Conservation (phyloP, 2,888 invertebrate genomes). For the Notodonta dromedarius region DNA sequence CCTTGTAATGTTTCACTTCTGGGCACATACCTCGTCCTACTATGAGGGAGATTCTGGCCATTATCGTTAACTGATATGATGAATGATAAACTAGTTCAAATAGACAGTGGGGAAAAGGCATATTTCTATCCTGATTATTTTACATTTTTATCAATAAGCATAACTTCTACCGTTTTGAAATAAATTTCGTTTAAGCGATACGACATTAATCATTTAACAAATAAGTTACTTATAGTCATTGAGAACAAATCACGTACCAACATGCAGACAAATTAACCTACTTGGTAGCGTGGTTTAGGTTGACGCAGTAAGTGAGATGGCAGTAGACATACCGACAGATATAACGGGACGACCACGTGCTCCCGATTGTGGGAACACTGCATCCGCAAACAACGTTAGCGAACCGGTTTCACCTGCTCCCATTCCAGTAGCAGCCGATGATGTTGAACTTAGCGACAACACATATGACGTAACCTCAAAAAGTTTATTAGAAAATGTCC, state of each 20-base stretch:
- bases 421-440: constrained; percentile 25
- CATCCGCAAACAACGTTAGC: constrained; percentile 50
- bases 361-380: constrained; percentile 45
- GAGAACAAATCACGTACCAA: constrained; percentile 34
- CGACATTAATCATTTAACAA: constrained; percentile 43
- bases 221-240: constrained; percentile 41
- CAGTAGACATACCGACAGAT: constrained; percentile 23
- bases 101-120: constrained; percentile 37
- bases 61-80: too few species aligned
- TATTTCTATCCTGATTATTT: constrained; percentile 47
- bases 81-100: not conserved
- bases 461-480: constrained; percentile 20
- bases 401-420: constrained; percentile 36
- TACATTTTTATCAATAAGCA: constrained; percentile 46
- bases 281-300: constrained; percentile 35
- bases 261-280: constrained; percentile 45
- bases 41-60: too few species aligned
- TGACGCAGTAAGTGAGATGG: constrained; percentile 28
- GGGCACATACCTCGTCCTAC: too few species aligned
- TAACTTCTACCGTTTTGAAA: constrained; percentile 44
- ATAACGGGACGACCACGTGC: constrained; percentile 53
- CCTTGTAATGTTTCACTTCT: too few species aligned
- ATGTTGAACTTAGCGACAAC: constrained; percentile 12
- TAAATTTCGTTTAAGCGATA: constrained; percentile 30
- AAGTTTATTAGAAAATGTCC: constrained; percentile 14